Conservation (phyloP, 2,888 invertebrate species). For the Electrophaes corylata region DNA sequence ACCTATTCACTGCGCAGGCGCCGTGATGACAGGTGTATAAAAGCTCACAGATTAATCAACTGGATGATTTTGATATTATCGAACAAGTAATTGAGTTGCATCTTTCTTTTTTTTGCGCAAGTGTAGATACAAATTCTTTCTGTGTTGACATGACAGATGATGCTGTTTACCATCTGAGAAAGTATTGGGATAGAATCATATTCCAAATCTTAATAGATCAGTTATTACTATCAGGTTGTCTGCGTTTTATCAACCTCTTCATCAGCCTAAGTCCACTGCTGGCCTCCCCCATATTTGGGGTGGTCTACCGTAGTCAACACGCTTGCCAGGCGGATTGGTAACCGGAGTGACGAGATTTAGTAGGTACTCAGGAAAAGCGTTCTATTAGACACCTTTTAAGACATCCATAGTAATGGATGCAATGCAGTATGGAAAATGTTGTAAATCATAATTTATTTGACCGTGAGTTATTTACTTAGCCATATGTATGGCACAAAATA, state of each 20-base stretch:
- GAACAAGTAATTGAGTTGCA: constrained; percentile 28
- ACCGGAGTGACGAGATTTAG: too few species aligned
- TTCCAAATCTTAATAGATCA: neutral
- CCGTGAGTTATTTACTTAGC: too few species aligned
- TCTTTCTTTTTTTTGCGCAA: constrained; percentile 14
- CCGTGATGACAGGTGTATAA: constrained; percentile 33
- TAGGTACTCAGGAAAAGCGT: too few species aligned
- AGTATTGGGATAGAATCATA: neutral
- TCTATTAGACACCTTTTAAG: too few species aligned
- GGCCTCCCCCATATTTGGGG: too few species aligned
- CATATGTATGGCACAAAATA: too few species aligned
- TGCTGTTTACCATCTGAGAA: neutral
- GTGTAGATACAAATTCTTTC: constrained; percentile 14
- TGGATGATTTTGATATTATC: constrained; percentile 26
- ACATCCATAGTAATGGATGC: too few species aligned
- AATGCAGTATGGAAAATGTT: too few species aligned
- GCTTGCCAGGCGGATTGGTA: too few species aligned
- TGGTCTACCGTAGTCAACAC: too few species aligned
- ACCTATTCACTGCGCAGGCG: constrained; percentile 19
- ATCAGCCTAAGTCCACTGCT: too few species aligned
- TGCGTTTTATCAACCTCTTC: neutral
- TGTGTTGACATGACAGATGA: constrained; percentile 13
- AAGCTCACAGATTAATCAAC: constrained; percentile 30
- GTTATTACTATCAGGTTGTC: neutral
- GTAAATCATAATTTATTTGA: too few species aligned